Conservation (phyloP, 2,888 invertebrate species). For the Pocota personata region DNA sequence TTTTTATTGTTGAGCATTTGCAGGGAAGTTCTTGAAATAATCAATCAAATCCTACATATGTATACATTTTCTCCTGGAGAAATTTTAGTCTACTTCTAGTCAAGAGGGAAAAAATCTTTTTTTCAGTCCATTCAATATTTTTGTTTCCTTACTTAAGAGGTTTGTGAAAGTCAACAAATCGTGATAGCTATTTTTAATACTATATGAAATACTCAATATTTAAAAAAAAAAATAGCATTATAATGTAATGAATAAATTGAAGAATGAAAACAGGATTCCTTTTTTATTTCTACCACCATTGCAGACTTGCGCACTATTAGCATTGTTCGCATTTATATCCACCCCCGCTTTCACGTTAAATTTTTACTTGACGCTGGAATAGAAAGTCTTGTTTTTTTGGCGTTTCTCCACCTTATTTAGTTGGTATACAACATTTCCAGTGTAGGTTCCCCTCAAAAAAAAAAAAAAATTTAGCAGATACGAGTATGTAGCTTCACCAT, state of each 20-base stretch:
- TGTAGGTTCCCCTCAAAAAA: constrained; percentile 47
- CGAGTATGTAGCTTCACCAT: constrained; percentile 53
- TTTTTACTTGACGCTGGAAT: constrained; percentile 59
- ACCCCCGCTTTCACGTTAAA: constrained; percentile 59
- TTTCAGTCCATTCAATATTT: background rate
- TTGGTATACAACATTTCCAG: constrained; percentile 70
- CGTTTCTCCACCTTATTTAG: constrained; percentile 53
- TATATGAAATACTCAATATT: background rate
- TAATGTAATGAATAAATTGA: background rate
- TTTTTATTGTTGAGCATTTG: background rate
- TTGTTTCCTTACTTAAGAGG: background rate
- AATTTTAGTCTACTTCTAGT: background rate
- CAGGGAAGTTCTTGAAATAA: background rate
- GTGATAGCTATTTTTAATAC: background rate
- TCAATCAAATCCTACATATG: background rate
- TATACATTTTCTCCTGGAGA: background rate
- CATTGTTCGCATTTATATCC: constrained; percentile 26
- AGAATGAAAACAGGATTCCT: constrained; percentile 8
- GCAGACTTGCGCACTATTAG: constrained; percentile 36
- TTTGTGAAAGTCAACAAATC: background rate
- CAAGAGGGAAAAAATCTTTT: background rate
- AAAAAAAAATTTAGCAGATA: constrained; percentile 11
- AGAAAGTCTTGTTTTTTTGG: constrained; percentile 47
- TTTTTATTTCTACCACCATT: constrained; percentile 3
- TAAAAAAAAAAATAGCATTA: background rate